Conservation (phyloP, 2,888 invertebrate species). For the Drosophila mercatorum region DNA sequence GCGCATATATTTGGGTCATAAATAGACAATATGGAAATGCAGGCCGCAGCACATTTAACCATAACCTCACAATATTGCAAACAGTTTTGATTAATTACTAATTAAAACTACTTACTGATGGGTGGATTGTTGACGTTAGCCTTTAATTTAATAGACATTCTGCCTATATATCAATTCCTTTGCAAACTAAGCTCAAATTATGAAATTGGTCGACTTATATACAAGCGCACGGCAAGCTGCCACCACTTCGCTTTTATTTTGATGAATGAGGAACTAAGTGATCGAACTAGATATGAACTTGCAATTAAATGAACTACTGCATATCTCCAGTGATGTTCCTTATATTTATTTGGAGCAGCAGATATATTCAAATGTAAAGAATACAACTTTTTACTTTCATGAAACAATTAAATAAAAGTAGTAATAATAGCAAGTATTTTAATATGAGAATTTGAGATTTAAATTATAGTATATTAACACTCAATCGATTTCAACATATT, state of each 20-base stretch:
- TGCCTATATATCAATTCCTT: slow-evolving; percentile 22
- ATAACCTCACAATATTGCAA: slow-evolving; percentile 77
- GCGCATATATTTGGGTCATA: slow-evolving; percentile 44
- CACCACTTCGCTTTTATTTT: slow-evolving; percentile 54
- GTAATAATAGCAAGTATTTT: not conserved
- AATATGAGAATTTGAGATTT: not conserved
- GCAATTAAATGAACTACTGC: slow-evolving; percentile 11
- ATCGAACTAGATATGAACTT: not conserved
- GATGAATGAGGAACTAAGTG: slow-evolving; percentile 20
- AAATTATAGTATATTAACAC: not conserved
- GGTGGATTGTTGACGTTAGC: slow-evolving; percentile 84
- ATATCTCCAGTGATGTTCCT: slow-evolving; percentile 5
- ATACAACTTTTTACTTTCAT: not conserved
- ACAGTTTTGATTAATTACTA: not conserved
- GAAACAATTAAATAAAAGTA: no score
- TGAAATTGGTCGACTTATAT: slow-evolving; percentile 59
- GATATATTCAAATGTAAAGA: not conserved
- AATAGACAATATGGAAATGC: slow-evolving; percentile 47
- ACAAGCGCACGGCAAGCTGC: slow-evolving; percentile 36
- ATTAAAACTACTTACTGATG: slow-evolving; percentile 79
- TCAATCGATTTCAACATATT: not conserved
- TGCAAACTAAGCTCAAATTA: slow-evolving; percentile 50
- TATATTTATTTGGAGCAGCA: not conserved
- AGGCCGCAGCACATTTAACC: slow-evolving; percentile 35
- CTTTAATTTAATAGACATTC: slow-evolving; percentile 82